A percentile compares a stretch with the other conserved stretches of the same genome.
These are phyloP conservation scores for Acropora yongei DNA, from an alignment of 64 coral and sea anemone species.

Conservation along the genomic window DNA sequence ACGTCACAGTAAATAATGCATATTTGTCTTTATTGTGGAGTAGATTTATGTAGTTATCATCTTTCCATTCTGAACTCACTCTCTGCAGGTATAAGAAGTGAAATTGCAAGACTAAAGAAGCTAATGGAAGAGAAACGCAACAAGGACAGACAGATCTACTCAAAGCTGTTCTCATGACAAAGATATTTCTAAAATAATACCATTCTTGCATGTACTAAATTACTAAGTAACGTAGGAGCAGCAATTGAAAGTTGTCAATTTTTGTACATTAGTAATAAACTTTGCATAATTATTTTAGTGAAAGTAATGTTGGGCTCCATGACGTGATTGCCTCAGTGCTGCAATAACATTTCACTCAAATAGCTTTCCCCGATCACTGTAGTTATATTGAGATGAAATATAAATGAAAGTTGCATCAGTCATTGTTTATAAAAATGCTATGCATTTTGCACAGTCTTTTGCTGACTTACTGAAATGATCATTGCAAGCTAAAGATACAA, in stretches of 20 bases:
- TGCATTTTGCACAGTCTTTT: no score
- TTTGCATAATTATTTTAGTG: no score
- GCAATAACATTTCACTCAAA: not conserved
- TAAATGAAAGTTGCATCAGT: no score
- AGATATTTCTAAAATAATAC: not conserved
- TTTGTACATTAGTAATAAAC: not conserved
- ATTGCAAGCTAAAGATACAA: not conserved
- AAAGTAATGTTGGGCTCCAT: no score
- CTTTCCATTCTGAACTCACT: not conserved
- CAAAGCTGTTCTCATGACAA: conserved; percentile 82
- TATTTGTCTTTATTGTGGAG: not conserved
- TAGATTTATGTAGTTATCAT: not conserved
- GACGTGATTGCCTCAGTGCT: not conserved
- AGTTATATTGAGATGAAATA: no score
- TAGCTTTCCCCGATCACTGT: not conserved
- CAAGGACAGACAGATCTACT: conserved; percentile 91
- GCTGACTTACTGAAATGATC: not conserved
- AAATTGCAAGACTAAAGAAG: conserved; percentile 82
- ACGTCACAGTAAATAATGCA: not conserved
- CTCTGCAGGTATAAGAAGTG: conserved; percentile 74
- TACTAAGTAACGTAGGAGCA: not conserved
- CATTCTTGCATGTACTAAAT: not conserved
- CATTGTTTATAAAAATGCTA: no score
- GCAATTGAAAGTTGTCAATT: not conserved
- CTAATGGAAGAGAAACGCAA: conserved; percentile 53